A percentile compares a stretch with the other conserved stretches of the same genome.
phyloP scores from a whole-genome alignment of 2,113 vertebrate genomes.

The Pteropus alecto region DNA sequence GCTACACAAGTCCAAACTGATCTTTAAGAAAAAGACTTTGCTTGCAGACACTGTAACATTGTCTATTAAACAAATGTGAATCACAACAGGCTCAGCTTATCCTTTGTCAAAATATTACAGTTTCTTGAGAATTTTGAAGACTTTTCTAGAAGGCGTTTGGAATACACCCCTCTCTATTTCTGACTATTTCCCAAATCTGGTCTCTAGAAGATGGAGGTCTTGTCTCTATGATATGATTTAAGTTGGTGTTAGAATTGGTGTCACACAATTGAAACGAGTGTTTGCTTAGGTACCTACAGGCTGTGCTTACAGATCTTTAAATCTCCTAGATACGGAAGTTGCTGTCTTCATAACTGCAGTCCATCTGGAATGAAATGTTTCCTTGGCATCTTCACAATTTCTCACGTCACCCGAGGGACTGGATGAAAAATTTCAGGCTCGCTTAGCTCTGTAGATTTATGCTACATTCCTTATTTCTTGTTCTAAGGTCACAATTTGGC shows the following conservation, averaged over 20 bases:
- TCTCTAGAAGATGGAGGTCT: background rate
- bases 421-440: background rate
- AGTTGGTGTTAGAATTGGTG: background rate
- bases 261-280: background rate
- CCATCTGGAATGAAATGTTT: background rate
- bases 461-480: background rate
- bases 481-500: background rate
- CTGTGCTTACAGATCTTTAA: background rate
- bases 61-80: background rate
- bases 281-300: background rate
- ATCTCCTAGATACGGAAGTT: background rate
- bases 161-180: background rate
- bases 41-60: background rate
- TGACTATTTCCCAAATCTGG: background rate
- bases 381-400: background rate
- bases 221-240: background rate
- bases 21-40: background rate
- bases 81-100: background rate
- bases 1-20: background rate
- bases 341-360: background rate
- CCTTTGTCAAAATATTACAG: background rate
- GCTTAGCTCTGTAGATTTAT: background rate
- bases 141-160: background rate
- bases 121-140: background rate
- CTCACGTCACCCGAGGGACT: background rate